Evolutionary conservation across 2,113 vertebrate species (phyloP).

Genomic region (human): DNA sequence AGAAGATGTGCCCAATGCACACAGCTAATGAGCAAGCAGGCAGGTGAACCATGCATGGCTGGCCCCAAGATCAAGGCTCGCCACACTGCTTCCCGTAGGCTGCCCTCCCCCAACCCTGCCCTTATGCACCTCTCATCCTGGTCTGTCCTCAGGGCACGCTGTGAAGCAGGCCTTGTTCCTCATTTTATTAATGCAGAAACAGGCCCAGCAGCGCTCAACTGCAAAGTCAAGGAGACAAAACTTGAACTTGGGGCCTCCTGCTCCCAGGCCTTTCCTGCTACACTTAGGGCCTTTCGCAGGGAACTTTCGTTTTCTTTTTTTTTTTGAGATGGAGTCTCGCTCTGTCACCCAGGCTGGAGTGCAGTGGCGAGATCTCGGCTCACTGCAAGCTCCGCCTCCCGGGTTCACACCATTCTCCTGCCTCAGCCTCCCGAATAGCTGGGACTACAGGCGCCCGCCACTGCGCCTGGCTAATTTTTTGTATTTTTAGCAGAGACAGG

Average conservation of each 20-base stretch:
- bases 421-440: no score
- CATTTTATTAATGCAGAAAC: background rate
- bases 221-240: background rate
- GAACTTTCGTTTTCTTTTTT: no score
- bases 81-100: background rate
- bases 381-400: no score
- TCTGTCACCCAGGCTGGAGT: no score
- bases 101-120: background rate
- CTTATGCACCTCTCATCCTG: background rate
- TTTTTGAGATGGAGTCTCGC: no score
- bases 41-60: background rate
- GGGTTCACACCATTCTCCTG: no score
- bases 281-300: background rate
- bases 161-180: background rate
- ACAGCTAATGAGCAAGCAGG: background rate
- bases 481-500: no score
- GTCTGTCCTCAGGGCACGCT: background rate
- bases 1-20: background rate
- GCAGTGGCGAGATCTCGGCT: no score
- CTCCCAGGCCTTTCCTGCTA: background rate
- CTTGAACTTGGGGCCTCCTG: background rate
- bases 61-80: background rate
- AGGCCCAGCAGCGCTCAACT: background rate
- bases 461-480: no score
- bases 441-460: no score